Evolutionary conservation across 2,888 invertebrate species (phyloP).

Genomic region (Apodemia mormo): DNA sequence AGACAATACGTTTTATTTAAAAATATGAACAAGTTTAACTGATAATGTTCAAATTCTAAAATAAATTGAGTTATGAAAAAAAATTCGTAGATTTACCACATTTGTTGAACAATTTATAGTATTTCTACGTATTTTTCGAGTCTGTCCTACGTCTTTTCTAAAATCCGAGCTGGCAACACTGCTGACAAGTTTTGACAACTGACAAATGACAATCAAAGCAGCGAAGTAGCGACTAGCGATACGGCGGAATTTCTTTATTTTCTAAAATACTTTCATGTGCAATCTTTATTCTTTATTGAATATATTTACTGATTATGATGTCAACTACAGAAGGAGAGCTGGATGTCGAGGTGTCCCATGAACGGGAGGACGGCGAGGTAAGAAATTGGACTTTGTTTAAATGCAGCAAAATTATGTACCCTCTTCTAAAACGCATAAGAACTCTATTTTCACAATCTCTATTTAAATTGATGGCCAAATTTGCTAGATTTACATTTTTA

Average conservation of each 20-base stretch:
- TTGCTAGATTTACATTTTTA: not conserved
- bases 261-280: constrained; percentile 58
- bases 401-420: not conserved
- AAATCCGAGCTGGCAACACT: no score
- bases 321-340: constrained; percentile 83
- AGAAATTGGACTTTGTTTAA: constrained; percentile 43
- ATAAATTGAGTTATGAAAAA: no score
- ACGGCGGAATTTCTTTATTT: constrained; percentile 60
- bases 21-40: no score
- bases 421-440: not conserved
- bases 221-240: constrained; percentile 36
- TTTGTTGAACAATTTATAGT: no score
- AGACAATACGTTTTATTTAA: no score
- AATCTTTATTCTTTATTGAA: constrained; percentile 45
- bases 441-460: not conserved
- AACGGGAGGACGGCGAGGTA: constrained; percentile 86
- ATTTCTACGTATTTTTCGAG: no score
- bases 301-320: constrained; percentile 60
- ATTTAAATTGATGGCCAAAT: not conserved
- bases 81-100: no score
- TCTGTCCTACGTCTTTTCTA: no score
- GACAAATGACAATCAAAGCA: constrained; percentile 27
- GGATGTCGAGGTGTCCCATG: constrained; percentile 81
- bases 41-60: no score
- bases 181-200: not conserved